These are phyloP conservation scores for Cephalopterus ornatus DNA, from an alignment of 2,113 vertebrate species.

Conservation along the genomic window DNA sequence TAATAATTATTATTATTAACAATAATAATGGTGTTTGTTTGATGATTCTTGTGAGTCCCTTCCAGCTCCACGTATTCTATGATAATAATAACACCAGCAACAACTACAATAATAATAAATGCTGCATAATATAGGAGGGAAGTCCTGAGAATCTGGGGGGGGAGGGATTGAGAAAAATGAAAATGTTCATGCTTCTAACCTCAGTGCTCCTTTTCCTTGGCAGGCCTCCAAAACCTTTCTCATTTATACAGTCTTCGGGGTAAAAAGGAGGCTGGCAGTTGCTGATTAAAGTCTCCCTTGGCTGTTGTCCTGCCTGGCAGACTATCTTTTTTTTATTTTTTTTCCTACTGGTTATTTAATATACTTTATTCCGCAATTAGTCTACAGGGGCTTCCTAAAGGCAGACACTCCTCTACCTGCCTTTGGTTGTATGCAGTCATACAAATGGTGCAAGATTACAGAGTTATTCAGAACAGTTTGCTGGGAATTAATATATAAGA, in stretches of 20 bases:
- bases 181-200: not conserved
- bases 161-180: not conserved
- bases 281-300: constrained; percentile 37
- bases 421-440: not conserved
- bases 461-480: not conserved
- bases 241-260: constrained; percentile 17
- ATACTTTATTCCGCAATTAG: constrained; percentile 17
- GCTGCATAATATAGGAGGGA: not conserved
- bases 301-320: constrained; percentile 27
- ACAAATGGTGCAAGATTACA: not conserved
- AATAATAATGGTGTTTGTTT: not conserved
- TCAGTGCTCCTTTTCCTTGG: constrained; percentile 3
- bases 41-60: not conserved
- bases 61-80: not conserved
- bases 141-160: not conserved
- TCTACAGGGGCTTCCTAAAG: not conserved
- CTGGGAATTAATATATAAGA: not conserved
- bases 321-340: not conserved
- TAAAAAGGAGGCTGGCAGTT: constrained; percentile 3
- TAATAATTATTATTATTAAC: not conserved
- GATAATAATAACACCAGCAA: too few relatives aligned
- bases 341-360: constrained; percentile 5
- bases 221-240: constrained; percentile 4
- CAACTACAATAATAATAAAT: not conserved
- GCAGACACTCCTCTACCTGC: not conserved